Conservation (phyloP, 2,888 invertebrate species). For the Congeria kusceri region DNA sequence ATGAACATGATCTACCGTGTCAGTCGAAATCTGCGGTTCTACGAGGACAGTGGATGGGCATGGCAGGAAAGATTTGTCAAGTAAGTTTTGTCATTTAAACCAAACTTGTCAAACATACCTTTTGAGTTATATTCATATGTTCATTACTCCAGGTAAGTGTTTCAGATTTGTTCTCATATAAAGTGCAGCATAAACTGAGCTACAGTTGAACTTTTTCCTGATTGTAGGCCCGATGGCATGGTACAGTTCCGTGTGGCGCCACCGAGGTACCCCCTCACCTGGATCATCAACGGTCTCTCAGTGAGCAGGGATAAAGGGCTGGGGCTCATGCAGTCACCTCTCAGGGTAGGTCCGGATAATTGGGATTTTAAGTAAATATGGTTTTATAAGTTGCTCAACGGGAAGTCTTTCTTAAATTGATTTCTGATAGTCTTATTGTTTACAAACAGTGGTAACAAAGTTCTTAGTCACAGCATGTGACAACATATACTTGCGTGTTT, state of each 20-base stretch:
- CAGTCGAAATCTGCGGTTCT: conserved; percentile 95
- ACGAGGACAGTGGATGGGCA: conserved; percentile 97
- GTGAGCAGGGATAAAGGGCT: conserved; percentile 95
- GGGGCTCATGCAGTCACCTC: conserved; percentile 93
- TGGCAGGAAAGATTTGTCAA: conserved; percentile 91
- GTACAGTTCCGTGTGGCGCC: conserved; percentile 83
- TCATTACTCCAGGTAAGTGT: no score
- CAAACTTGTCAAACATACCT: background rate
- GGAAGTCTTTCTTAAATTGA: no score
- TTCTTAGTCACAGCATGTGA: no score
- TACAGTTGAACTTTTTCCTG: no score
- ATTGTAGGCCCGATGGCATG: conserved; percentile 83
- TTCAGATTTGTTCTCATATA: no score
- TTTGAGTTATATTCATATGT: background rate
- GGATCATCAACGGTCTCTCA: conserved; percentile 97
- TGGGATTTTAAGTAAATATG: no score
- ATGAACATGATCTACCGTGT: conserved; percentile 88
- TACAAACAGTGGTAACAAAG: no score
- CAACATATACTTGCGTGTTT: background rate
- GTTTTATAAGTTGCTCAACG: no score
- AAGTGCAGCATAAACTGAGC: no score
- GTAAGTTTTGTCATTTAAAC: conserved; percentile 67
- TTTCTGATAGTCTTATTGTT: no score
- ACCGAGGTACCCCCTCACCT: conserved; percentile 86
- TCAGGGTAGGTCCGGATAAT: conserved; percentile 88